Base-by-base conservation (phyloP, 2,113 vertebrate species). In the Herpailurus yagouaroundi region DNA sequence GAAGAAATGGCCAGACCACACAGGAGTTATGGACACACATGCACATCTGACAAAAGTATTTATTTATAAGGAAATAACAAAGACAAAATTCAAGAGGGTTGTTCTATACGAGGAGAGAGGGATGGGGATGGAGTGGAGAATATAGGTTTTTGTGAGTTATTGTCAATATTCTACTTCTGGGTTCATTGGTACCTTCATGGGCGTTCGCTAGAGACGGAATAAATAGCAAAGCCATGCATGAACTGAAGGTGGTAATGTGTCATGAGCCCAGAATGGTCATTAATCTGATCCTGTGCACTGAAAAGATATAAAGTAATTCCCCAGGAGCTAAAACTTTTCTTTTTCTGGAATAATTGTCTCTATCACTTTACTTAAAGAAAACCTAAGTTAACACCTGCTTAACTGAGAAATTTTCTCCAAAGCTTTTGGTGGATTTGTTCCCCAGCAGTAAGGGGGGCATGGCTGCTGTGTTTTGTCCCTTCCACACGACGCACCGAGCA, bases 21-120 rank as follows among this genome's bases (percentile, higher is more conserved):
- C 0, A 6, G 13, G 27, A 52, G 29, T 36, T 81, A 36, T 50
- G 52, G 38, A 33, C 71, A 85, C 16, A 48, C 10, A n/a, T 11
- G 52, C 55, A 45, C 19, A n/a, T 25, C 25, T 57, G 41, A 74
- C 11, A 21, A 64, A 73, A 16, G 2, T 23, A 94, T 57, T 55
- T 63, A 23, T 88, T 77, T 84, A 18, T 73, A 95, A 91, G 91
- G 19, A 57, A 86, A 83, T 74, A 57, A 68, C 69, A 52, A 87
- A 84, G 63, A 27, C 52, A 92, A 68, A 79, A 50, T 45, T 84
- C n/a, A 36, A 52, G 79, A 52, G 45, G 29, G 60, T 36, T 31
- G 21, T 77, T 64, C 36, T 11, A 27, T 41, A 41, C 12, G 45
- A 50, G 29, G 68, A 81, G 11, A 4, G 31, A 7, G 14, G 11